Evolutionary conservation across 1,140 invertebrate genomes (phyloP).

Genomic region (Drosophila quadrilineata): DNA sequence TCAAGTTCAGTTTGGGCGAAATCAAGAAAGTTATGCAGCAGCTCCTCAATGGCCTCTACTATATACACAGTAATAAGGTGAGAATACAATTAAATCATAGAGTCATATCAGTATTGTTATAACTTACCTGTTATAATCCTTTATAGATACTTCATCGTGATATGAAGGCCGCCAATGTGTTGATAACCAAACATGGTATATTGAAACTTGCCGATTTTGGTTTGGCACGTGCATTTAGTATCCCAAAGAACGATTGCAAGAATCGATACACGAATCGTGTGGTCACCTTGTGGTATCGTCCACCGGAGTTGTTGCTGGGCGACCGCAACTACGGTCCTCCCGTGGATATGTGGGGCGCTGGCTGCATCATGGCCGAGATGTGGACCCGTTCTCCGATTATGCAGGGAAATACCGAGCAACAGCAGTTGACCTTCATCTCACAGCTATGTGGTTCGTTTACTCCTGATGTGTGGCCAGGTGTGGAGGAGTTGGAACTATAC

Average conservation of each 20-base stretch:
- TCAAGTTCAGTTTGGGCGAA: conserved; percentile 98
- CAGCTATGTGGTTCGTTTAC: conserved; percentile 98
- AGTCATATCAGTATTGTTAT: neutral
- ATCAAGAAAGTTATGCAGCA: conserved; percentile 99
- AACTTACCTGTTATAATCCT: neutral
- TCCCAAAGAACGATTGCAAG: conserved; percentile 91
- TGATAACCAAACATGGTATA: conserved; percentile 98
- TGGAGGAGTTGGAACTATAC: conserved; percentile 95
- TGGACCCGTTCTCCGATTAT: conserved; percentile 96
- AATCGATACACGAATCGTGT: conserved; percentile 98
- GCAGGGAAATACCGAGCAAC: conserved; percentile 97
- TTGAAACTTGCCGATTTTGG: conserved; percentile 97
- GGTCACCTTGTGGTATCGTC: conserved; percentile 98
- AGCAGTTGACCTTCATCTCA: conserved; percentile 96
- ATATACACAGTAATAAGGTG: conserved; percentile 97
- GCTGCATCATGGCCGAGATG: conserved; percentile 99
- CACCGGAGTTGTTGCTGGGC: conserved; percentile 89
- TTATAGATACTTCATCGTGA: conserved; percentile 93
- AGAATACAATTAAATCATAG: neutral
- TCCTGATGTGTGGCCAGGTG: conserved; percentile 96
- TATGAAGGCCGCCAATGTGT: conserved; percentile 99
- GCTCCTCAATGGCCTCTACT: conserved; percentile 97
- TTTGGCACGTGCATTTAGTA: conserved; percentile 94
- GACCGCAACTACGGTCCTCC: conserved; percentile 97
- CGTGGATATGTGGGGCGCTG: conserved; percentile 99